A percentile compares a stretch with the other conserved stretches of the same genome.
These are phyloP conservation scores for Pseudomugil gertrudae DNA, from an alignment of 2,797 vertebrate genomes.

Conservation along the genomic window DNA sequence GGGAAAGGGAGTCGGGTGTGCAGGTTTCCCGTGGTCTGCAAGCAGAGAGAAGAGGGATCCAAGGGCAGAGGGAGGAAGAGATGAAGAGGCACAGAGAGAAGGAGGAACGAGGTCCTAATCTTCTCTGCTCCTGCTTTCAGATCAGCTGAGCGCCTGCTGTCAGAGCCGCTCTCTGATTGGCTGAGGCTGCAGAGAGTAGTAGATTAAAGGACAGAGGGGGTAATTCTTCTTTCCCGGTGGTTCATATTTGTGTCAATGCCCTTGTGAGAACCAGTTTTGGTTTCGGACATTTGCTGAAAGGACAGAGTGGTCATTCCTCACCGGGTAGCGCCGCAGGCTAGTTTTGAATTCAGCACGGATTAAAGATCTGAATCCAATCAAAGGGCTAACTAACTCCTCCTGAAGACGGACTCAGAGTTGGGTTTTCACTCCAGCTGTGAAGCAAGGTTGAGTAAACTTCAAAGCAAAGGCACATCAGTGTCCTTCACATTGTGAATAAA, in stretches of 20 bases:
- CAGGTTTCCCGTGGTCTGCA: conserved; percentile 46
- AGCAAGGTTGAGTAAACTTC: neutral
- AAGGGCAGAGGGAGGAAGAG: conserved; percentile 29
- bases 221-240: conserved; percentile 42
- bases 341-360: conserved; percentile 1
- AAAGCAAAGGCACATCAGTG: neutral
- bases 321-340: neutral
- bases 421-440: neutral
- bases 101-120: conserved; percentile 73
- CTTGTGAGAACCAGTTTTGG: conserved; percentile 30
- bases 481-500: neutral
- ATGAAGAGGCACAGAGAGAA: conserved; percentile 56
- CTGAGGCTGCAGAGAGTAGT: conserved; percentile 26
- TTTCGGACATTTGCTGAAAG: conserved; percentile 15
- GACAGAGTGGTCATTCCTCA: conserved; percentile 3
- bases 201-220: conserved; percentile 60
- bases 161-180: conserved; percentile 59
- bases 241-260: conserved; percentile 20
- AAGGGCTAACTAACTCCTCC: neutral
- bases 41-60: conserved; percentile 30
- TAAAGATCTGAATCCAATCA: conserved; percentile 6
- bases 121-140: conserved; percentile 54
- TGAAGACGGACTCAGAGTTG: neutral
- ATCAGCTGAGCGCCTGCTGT: conserved; percentile 56
- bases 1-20: conserved; percentile 25